Base-by-base conservation (phyloP, 2,113 vertebrate genomes). In the Neolamprologus devosi region DNA sequence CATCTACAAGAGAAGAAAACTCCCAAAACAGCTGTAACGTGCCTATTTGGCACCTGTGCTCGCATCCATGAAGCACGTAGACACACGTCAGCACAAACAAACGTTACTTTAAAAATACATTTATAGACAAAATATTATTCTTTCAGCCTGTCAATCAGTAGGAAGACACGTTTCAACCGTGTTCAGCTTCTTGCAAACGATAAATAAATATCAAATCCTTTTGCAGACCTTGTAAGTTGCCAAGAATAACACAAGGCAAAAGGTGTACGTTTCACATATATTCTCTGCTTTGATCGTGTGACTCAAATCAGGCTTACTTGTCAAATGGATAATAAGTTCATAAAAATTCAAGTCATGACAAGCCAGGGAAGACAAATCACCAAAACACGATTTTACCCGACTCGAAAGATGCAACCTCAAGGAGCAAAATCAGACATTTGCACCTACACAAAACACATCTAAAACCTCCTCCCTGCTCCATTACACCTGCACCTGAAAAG, bases 1-100 rank as follows among this genome's bases (percentile, higher is more conserved):
- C 83, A 95, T 95, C 93, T 89, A 73, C 83, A 82, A 70, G 57
- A 91, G 68, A 84, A 26, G 12, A 58, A 89, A 68, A 79, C 92
- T 83, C 13, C 13, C 90, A 95, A 37, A 93, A 92, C 94, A 95
- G 94, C 95, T 95, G 95, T 91, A 90, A 87, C 63, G 10, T 21
- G n/a, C 55, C 8, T n/a, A 60, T 80, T 85, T 85, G n/a, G 14
- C 84, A 90, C n/a, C 8, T 82, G 87, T 37, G 17, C 80, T 85
- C 6, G 45, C 65, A 85, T 57, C 49, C 42, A 73, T 42, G 40
- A 68, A 35, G 40, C 65, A 55, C 80, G 42, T 23, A 33, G 81
- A 85, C 14, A 70, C 60, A 26, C 8, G 21, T 55, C 68, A 12
- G 16, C 23, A 51, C n/a, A 33, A 78, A n/a, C 51, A 73, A 40